Conservation (phyloP, 2,113 vertebrate species). For the Plecotus auritus region DNA sequence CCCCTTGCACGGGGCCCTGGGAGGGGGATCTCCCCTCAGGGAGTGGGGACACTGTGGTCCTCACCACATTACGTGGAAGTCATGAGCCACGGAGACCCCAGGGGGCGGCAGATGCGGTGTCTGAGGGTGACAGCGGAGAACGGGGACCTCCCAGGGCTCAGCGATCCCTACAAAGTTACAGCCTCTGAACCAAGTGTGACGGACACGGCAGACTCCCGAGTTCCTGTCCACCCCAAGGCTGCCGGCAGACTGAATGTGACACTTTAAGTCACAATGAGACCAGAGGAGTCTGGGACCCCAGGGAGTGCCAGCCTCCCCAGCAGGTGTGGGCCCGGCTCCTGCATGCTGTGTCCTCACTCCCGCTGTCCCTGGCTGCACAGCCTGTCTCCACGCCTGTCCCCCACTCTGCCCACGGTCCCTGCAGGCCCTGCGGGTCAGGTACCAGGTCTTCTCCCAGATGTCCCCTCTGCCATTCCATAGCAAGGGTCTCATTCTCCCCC, state of each 20-base stretch:
- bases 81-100: background rate
- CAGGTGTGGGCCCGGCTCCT: background rate
- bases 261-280: background rate
- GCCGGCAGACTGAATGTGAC: background rate
- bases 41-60: background rate
- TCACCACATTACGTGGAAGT: background rate
- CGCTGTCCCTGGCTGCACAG: background rate
- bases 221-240: background rate
- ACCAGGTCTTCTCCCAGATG: background rate
- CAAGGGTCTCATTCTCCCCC: background rate
- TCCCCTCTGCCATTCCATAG: background rate
- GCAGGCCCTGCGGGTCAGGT: background rate
- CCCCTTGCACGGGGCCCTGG: background rate
- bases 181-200: accelerated
- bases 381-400: too few relatives aligned
- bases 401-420: background rate
- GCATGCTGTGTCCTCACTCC: background rate
- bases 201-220: too few relatives aligned
- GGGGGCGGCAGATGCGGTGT: background rate
- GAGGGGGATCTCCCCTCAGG: background rate
- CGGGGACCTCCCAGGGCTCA: background rate
- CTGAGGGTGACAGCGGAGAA: background rate
- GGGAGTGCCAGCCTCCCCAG: background rate
- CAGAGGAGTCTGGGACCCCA: background rate
- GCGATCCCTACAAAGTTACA: background rate